phyloP scores from a whole-genome alignment of 2,113 vertebrate species.

The Odocoileus virginianus region DNA sequence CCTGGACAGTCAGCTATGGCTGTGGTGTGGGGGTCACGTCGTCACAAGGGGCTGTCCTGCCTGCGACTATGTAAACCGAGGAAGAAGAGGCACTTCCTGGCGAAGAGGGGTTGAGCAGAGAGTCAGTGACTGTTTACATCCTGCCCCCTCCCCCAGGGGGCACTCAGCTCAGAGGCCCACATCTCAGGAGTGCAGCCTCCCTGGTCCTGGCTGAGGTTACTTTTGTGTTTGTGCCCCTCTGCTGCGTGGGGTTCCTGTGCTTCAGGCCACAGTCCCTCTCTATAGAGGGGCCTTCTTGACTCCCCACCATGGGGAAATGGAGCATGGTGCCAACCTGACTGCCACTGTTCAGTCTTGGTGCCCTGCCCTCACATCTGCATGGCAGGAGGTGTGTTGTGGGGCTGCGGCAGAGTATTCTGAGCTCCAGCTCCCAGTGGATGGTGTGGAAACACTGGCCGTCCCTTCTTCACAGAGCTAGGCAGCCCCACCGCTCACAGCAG shows the following conservation, averaged over 20 bases:
- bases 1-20: neutral
- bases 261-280: neutral
- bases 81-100: neutral
- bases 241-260: neutral
- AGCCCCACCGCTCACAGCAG: neutral
- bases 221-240: neutral
- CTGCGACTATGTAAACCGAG: neutral
- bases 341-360: too few species aligned
- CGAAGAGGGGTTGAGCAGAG: neutral
- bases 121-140: neutral
- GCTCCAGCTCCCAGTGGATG: neutral
- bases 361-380: neutral
- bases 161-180: neutral
- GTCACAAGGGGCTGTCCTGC: neutral
- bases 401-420: neutral
- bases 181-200: rapidly evolving
- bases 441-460: neutral
- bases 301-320: neutral
- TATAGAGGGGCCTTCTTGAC: neutral
- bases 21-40: neutral
- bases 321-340: neutral
- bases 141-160: neutral
- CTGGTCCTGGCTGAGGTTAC: neutral
- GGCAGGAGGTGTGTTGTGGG: neutral
- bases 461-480: neutral